Evolutionary conservation across 2,113 vertebrate species (phyloP), one percentile per base, ranked within the genome.

Genomic region (Aplodontia rufa): DNA sequence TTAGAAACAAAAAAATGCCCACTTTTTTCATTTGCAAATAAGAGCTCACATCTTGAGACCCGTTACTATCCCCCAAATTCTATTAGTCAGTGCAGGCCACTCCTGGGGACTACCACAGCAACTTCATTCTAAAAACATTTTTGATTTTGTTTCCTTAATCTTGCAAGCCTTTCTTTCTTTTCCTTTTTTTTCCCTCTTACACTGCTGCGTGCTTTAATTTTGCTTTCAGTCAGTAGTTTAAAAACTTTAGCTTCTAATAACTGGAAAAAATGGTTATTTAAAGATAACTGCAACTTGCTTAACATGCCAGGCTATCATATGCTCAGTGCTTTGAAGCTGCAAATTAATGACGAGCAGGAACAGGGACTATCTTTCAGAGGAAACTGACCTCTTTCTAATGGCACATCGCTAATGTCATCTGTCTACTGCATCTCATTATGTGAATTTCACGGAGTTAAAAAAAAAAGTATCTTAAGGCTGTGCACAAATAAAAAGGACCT

Each of bases 381-480:
- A 99, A 99, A 99, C 99, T 99, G 99, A 99, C 99, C 99, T 99
- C 99, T 99, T 99, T 99, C 99, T 99, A 99, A 99, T 99, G 99
- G 99, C 99, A 98, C 99, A 99, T 99, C 97, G 98, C 99, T 99
- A 99, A 99, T 99, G 99, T 99, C 99, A 99, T 99, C 99, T 99
- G 99, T 99, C 99, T 99, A 98, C 99, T 99, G 98, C 99, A 99
- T 99, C 99, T 99, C 99, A 99, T 99, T 99, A 99, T 99, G 99
- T 98, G 99, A 99, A 99, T 99, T 99, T 99, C 99, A 99, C 98
- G 98, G 98, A 99, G 99, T 99, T 98, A 96, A 98, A 98, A 97
- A 97, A 95, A 97, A 97, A 98, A 99, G 99, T 99, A 99, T 99
- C 99, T 99, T 99, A 99, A 99, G 99, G 99, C 99, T 99, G 99